Evolutionary conservation across 2,797 vertebrate genomes (phyloP), one percentile per base, ranked within the genome.

Genomic region (Melopsittacus undulatus): DNA sequence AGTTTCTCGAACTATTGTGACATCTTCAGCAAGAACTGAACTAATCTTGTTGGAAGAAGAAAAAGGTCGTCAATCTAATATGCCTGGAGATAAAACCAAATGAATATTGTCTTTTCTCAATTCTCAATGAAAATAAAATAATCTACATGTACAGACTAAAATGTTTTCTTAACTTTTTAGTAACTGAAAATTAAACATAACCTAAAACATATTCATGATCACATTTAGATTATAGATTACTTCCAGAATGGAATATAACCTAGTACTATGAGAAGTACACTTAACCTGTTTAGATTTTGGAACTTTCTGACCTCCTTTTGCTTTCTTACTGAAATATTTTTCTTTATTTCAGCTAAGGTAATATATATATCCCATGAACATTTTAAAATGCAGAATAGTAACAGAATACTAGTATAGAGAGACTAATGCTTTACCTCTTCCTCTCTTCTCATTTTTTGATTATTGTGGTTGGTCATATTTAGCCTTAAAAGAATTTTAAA

Each of bases 21-120:
- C 98, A 19, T 98, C 99, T 30, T 97, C 97, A 42, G 98, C 98
- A 51, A 98, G 97, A 94, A 98, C 98, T 17, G 98, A 98, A 95
- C 69, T 98, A 27, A 98, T 98, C 73, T 96, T 98, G 56, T 85
- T 97, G 80, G 98, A 99, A 85, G 82, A 90, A 64, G 89, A 83
- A 38, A 45, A 81, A 61, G 48, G 76, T 5, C 15, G 45, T 49
- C 15, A 79, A 27, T 32, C 75, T 70, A 32, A 30, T 27, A 56
- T 30, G 48, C 61, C 83, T 64, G 29, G 77, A 92, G 91, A 94
- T 19, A 14, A 32, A 78, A 18, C 64, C 48, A 82, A 97, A 52
- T 97, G 93, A 97, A 89, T 7, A 23, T 21, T 75, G 42, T 13
- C 23, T 75, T 83, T 87, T 46, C n/a, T 43, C 40, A 72, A 3